phyloP scores from a whole-genome alignment of 1,140 invertebrate species.

The Musca vetustissima region DNA sequence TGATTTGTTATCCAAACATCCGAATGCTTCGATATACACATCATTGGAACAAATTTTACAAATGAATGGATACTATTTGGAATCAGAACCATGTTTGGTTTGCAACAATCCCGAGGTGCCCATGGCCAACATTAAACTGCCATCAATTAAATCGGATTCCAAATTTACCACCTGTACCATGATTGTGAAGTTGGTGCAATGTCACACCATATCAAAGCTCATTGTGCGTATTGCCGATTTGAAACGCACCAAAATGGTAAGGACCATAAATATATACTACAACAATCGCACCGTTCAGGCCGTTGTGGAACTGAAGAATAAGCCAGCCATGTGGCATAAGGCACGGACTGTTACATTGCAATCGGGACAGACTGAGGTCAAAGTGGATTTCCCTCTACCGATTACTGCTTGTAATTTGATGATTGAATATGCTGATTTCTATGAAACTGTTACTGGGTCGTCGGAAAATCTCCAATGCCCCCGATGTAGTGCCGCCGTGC shows the following conservation, averaged over 20 bases:
- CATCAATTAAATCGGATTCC: constrained; percentile 92
- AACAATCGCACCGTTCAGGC: constrained; percentile 95
- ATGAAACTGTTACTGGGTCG: constrained; percentile 80
- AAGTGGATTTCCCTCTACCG: constrained; percentile 93
- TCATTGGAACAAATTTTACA: constrained; percentile 90
- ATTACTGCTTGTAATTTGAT: constrained; percentile 98
- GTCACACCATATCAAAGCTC: constrained; percentile 93
- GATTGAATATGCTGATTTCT: constrained; percentile 98
- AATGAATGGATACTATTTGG: constrained; percentile 93
- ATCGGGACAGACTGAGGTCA: constrained; percentile 89
- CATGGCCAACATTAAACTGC: constrained; percentile 88
- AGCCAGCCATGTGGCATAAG: constrained; percentile 88
- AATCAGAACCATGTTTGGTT: constrained; percentile 95
- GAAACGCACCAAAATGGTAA: constrained; percentile 96
- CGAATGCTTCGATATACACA: constrained; percentile 91
- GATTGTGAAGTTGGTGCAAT: constrained; percentile 93
- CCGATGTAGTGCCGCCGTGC: constrained; percentile 92
- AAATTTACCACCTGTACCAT: constrained; percentile 98
- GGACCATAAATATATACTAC: constrained; percentile 94
- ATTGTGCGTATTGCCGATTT: constrained; percentile 91
- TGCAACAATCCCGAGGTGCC: constrained; percentile 97
- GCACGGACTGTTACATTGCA: constrained; percentile 88
- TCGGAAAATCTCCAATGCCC: constrained; percentile 95
- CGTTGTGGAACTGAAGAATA: constrained; percentile 94
- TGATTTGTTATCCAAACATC: constrained; percentile 83